These are phyloP conservation scores for Sycophaga agraensis DNA, from an alignment of 1,140 invertebrate species.

Conservation along the genomic window DNA sequence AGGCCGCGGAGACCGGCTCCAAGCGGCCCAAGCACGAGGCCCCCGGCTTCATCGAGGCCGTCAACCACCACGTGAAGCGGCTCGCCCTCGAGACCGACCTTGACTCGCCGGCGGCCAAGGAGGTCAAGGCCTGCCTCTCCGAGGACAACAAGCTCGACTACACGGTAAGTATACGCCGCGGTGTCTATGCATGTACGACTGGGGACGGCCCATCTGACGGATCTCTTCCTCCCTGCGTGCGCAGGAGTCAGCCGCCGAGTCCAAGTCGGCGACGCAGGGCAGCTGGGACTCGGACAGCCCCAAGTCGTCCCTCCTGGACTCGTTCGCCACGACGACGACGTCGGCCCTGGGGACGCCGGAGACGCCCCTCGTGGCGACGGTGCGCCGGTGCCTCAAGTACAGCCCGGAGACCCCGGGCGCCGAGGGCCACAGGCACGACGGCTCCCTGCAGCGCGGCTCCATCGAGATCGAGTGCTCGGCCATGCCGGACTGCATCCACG, in stretches of 20 bases:
- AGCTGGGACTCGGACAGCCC: slow-evolving; percentile 53
- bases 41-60: slow-evolving; percentile 39
- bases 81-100: slow-evolving; percentile 50
- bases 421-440: background rate
- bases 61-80: slow-evolving; percentile 51
- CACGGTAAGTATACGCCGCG: too few relatives aligned
- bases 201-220: too few relatives aligned
- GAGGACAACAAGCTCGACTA: slow-evolving; percentile 21
- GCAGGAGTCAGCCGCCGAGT: too few relatives aligned
- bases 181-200: too few relatives aligned
- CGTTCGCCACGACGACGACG: slow-evolving; percentile 18
- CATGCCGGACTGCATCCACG: slow-evolving; percentile 46
- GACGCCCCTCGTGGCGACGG: slow-evolving; percentile 51
- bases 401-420: slow-evolving; percentile 45
- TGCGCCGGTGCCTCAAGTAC: slow-evolving; percentile 54
- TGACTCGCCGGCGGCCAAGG: slow-evolving; percentile 36
- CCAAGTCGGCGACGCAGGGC: too few relatives aligned
- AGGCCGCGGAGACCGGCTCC: background rate
- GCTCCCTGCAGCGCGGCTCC: slow-evolving; percentile 39
- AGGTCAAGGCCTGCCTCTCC: background rate
- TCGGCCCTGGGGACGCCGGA: slow-evolving; percentile 42
- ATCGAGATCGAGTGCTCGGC: slow-evolving; percentile 55
- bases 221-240: too few relatives aligned
- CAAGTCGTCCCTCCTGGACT: slow-evolving; percentile 49
- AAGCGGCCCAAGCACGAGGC: slow-evolving; percentile 11